Evolutionary conservation across 2,888 invertebrate genomes (phyloP), one percentile per base, ranked within the genome.

Genomic region (Amphipoea lucens): DNA sequence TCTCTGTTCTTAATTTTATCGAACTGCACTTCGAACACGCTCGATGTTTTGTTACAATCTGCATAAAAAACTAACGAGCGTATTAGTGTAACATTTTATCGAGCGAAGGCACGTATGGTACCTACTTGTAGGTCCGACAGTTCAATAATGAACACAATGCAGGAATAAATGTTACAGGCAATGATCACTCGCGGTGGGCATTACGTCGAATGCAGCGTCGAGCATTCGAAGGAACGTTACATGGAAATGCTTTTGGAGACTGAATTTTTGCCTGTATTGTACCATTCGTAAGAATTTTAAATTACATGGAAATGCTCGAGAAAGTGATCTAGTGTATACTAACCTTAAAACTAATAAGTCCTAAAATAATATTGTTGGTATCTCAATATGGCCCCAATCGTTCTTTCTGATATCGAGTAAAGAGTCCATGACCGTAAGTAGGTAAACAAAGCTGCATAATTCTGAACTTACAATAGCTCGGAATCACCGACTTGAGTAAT

Each of bases 371-470:
- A 36, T 70, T 65, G n/a, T 66, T 45, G n/a, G 11, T 80, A 54
- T 81, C 68, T 68, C 17, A 69, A 85, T 65, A 57, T 85, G 57
- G 71, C 45, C 0, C 48, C n/a, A 57, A 81, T 66, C 20, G n/a
- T 45, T 69, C 12, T 36, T 62, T 67, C 45, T 66, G 60, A 36
- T 14, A 62, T 54, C 40, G 29, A 72, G 71, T 51, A 65, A 81
- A 7, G 62, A 75, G 60, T 70, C 62, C 68, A 69, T 73, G 75
- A 76, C 65, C 76, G 45, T 63, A 71, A 63, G 51, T 72, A 69
- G 36, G 68, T 63, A 82, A 73, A 82, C 62, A 82, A 85, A 85
- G 69, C 76, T 86, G 40, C 54, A 66, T 76, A 86, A 86, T 67
- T 48, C n/a, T 76, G 69, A 82, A 66, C 66, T 76, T 71, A 85